Base-by-base conservation (phyloP, 2,797 vertebrate genomes). In the Amblyraja radiata region DNA sequence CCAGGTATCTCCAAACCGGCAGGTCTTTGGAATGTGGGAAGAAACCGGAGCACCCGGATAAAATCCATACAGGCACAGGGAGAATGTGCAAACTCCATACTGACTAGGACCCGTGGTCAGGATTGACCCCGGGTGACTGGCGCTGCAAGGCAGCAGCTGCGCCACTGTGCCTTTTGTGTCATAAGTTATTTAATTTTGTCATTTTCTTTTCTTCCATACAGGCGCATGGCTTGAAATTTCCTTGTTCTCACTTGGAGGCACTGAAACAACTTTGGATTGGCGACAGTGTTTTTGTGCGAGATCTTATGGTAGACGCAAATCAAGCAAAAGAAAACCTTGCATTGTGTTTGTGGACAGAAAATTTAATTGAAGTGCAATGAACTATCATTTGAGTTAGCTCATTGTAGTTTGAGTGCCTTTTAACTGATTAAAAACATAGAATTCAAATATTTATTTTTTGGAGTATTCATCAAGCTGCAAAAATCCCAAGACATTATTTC, bases 171-270 rank as follows among this genome's bases (percentile, higher is more conserved):
- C 14, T 21, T 54, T 58, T 84, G 46, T 28, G 23, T 61, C 25
- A 84, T 61, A 84, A 61, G 25, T 11, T 28, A 28, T 13, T 90
- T 90, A 28, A 88, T 90, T 39, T 73, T 23, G 13, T 90, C 10
- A 21, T 80, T 61, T 25, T 14, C 10, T 16, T 73, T 2, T 39
- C 18, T 11, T n/a, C 90, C 18, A 76, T 93, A 65, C 93, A 96
- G 96, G 58, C 94, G 54, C 96, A 96, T 0, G 98, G 98, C 68
- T 95, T 99, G 94, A 97, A 97, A 8, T 99, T 99, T 94, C 97
- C 98, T 36, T 73, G 97, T 63, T 97, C 97, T 0, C 94, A 98
- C 93, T 91, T 98, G 94, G 95, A 95, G 78, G 98, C 98, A 0
- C 95, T 99, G 93, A 97, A 94, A 94, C 97, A 97, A 94, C 96